Conservation (phyloP, 2,113 vertebrate species). For the Rhinoptilus africanus region DNA sequence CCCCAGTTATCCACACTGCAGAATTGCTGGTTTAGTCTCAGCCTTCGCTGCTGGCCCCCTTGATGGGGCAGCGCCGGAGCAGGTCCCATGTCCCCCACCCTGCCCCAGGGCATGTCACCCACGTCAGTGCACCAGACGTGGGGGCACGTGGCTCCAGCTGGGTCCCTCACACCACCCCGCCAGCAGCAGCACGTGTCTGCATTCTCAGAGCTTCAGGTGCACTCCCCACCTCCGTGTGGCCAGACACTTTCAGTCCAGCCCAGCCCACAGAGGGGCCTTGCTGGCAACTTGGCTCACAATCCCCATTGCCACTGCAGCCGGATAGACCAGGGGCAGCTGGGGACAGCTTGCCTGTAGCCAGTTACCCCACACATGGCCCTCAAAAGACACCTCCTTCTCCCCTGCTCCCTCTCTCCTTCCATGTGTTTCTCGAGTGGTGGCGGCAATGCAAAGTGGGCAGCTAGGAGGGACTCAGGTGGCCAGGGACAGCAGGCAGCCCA, state of each 20-base stretch:
- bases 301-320: fast-evolving
- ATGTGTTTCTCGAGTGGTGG: fast-evolving
- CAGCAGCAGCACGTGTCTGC: neutral
- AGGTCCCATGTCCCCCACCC: neutral
- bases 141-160: neutral
- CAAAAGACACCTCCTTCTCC: neutral
- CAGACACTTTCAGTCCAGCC: neutral
- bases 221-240: neutral
- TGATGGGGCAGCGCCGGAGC: too few relatives aligned
- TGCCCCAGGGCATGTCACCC: neutral
- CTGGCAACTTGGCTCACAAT: neutral
- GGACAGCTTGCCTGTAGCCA: neutral
- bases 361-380: fast-evolving
- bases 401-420: neutral
- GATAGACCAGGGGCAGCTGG: neutral
- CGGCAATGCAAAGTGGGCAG: fast-evolving
- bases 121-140: neutral
- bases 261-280: neutral
- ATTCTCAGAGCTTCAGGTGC: neutral
- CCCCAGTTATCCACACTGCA: too few relatives aligned
- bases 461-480: fast-evolving
- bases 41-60: neutral
- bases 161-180: neutral
- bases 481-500: fast-evolving
- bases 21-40: neutral